phyloP scores from a whole-genome alignment of 30 jellyfish, hydroid and myxozoan species.

The Turritopsis dohrnii region DNA sequence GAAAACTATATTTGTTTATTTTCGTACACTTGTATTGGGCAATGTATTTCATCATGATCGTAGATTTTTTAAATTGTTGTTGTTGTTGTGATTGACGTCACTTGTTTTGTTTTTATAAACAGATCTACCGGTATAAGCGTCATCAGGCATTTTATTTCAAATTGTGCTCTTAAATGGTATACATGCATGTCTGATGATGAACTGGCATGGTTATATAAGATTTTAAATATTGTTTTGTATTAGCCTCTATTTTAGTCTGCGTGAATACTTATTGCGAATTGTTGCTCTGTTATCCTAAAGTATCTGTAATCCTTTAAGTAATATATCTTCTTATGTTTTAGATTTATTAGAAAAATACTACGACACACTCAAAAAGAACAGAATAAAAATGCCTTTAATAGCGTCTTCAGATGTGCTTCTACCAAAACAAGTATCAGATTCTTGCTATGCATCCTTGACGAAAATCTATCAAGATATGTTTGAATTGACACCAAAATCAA shows the following conservation, averaged over 20 bases:
- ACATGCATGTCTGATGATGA: background rate
- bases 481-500: constrained; percentile 19
- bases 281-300: too few relatives aligned
- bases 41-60: too few relatives aligned
- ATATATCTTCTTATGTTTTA: too few relatives aligned
- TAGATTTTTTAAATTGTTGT: too few relatives aligned
- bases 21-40: too few relatives aligned
- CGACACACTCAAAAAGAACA: background rate
- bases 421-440: constrained; percentile 22
- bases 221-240: too few relatives aligned
- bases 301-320: too few relatives aligned
- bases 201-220: too few relatives aligned
- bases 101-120: background rate
- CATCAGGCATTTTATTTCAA: too few relatives aligned
- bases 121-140: background rate
- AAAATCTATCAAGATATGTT: constrained; percentile 20
- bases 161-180: background rate
- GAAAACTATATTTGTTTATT: too few relatives aligned
- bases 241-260: too few relatives aligned
- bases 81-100: background rate
- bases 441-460: constrained; percentile 19
- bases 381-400: background rate
- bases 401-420: constrained; percentile 4
- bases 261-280: too few relatives aligned
- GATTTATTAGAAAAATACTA: background rate